These are phyloP conservation scores for Typhlichthys eigenmanni DNA, from an alignment of 2,797 vertebrate genomes.

Conservation along the genomic window DNA sequence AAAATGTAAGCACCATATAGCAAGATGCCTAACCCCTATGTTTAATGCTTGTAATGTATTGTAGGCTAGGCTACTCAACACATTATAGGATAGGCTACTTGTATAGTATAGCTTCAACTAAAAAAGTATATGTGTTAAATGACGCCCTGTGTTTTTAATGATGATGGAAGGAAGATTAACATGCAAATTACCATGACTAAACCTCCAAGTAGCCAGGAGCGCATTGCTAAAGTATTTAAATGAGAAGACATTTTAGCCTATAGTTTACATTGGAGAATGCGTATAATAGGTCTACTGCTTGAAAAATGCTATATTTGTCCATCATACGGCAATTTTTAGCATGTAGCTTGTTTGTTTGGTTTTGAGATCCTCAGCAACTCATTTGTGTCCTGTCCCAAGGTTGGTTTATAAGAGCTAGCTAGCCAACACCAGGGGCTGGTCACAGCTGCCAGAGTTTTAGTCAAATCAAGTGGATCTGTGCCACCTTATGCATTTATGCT, in stretches of 20 bases:
- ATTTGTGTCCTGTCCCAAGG: slow-evolving; percentile 11
- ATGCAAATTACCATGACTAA: background rate
- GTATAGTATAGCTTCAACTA: no score
- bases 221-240: background rate
- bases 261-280: slow-evolving; percentile 13
- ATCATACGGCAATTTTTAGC: slow-evolving; percentile 38
- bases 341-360: slow-evolving; percentile 18
- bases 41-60: no score
- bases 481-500: background rate
- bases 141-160: no score
- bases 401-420: slow-evolving; percentile 6
- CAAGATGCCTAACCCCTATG: no score
- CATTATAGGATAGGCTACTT: no score
- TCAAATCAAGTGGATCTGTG: slow-evolving; percentile 3
- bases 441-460: slow-evolving; percentile 15
- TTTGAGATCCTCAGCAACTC: slow-evolving; percentile 17
- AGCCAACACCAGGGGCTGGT: slow-evolving; percentile 5
- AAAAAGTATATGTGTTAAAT: no score
- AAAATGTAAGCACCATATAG: no score
- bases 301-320: slow-evolving; percentile 29
- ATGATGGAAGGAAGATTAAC: no score
- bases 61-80: no score
- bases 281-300: slow-evolving; percentile 39
- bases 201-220: background rate
- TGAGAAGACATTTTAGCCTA: slow-evolving; percentile 1